Evolutionary conservation across 2,797 vertebrate species (phyloP).

Genomic region (Artibeus jamaicensis): DNA sequence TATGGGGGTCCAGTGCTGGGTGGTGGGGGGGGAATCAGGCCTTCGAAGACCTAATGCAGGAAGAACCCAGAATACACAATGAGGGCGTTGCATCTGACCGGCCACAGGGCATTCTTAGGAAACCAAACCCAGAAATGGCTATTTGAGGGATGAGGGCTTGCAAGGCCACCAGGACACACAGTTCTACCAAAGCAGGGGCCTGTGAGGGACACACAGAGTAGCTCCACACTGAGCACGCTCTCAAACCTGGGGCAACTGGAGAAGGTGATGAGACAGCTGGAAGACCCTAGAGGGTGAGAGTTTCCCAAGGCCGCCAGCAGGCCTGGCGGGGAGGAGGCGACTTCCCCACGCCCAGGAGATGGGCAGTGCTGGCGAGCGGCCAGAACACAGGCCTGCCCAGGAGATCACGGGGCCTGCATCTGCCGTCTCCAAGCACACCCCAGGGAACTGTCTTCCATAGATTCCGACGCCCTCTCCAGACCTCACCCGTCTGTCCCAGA

Average conservation of each 20-base stretch:
- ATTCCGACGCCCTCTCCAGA: background rate
- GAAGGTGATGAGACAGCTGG: background rate
- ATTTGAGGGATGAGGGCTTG: background rate
- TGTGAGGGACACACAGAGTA: background rate
- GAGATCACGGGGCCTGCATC: background rate
- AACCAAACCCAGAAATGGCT: background rate
- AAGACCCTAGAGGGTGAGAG: background rate
- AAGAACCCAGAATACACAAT: background rate
- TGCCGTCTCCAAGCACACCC: background rate
- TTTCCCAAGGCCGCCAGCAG: background rate
- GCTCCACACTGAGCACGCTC: background rate
- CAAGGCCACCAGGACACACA: background rate
- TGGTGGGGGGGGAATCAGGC: background rate
- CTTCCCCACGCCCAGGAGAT: background rate
- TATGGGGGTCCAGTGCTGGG: background rate
- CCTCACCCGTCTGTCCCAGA: background rate
- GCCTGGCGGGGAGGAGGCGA: background rate
- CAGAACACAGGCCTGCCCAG: background rate
- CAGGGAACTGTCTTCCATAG: accelerated
- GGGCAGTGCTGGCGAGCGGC: background rate
- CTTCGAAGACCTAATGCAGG: background rate
- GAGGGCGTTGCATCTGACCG: background rate
- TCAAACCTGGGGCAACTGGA: background rate
- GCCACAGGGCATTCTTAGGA: background rate
- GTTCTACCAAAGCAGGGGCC: background rate